Conservation (phyloP, 2,797 vertebrate species). For the Brotula barbata region DNA sequence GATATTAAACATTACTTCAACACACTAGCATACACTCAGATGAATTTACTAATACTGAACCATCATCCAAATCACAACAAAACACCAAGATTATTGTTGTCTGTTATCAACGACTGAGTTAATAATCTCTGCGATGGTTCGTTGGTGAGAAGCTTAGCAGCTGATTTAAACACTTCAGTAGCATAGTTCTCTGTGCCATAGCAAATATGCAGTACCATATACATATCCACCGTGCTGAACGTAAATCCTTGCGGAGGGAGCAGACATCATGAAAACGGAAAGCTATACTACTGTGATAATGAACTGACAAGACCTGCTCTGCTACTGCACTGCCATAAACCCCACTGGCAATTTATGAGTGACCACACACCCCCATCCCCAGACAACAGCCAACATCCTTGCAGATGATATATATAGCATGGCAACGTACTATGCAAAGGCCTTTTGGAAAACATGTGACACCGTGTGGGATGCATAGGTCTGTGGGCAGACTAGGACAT, state of each 20-base stretch:
- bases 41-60: neutral
- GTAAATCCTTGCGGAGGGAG: conserved; percentile 62
- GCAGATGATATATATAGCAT: conserved; percentile 39
- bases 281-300: conserved; percentile 76
- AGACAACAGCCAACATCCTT: conserved; percentile 41
- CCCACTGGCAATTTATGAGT: conserved; percentile 69
- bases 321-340: conserved; percentile 67
- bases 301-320: conserved; percentile 73
- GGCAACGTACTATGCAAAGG: conserved; percentile 21
- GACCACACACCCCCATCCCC: conserved; percentile 55
- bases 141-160: conserved; percentile 5
- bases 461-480: conserved; percentile 25
- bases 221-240: conserved; percentile 34
- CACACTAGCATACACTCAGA: neutral
- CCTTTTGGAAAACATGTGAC: conserved; percentile 32
- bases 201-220: conserved; percentile 38
- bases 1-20: conserved; percentile 20
- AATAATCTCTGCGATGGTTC: conserved; percentile 25
- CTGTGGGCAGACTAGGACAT: conserved; percentile 31
- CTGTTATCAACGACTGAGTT: neutral
- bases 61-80: conserved; percentile 1
- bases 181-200: conserved; percentile 27
- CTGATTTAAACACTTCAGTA: conserved; percentile 29
- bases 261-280: conserved; percentile 71
- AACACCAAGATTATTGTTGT: neutral